Base-by-base conservation (phyloP, 2,797 vertebrate genomes). In the Netta rufina region DNA sequence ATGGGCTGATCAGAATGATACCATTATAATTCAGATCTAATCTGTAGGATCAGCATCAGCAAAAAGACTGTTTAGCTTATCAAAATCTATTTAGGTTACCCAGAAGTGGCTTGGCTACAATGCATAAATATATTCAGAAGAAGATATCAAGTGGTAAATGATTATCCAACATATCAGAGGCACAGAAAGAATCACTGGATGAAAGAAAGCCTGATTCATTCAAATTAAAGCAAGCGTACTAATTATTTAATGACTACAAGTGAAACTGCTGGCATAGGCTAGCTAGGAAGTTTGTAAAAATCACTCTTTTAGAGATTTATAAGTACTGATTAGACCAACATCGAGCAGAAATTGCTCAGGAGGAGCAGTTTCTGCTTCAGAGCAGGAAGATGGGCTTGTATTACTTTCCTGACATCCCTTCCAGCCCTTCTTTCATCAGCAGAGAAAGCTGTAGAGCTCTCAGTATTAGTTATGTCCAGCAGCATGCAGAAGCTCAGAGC, bases 41-140 rank as follows among this genome's bases (percentile, higher is more conserved):
- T 93, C 92, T 92, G 61, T 47, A 73, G 5, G 9, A 76, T 87
- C 83, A 82, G 71, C 6, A 0, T 91, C 95, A 96, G 92, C 94
- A 96, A 58, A 90, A 96, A 95, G 67, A 89, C 58, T 92, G 65
- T 89, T 92, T 93, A 92, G 84, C 74, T 90, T 92, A 79, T 39
- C 90, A 84, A 84, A 93, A 93, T 87, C 93, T 77, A 41, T 87
- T 94, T 94, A 96, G 85, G 80, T 72, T 83, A 74, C 80, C 61
- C 94, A 93, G 91, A 80, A 92, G 87, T 90, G 61, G 82, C 77
- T 92, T 47, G 3, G 79, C 9, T 8, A 89, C 69, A 93, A 79
- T 57, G 22, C 64, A 74, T 53, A 89, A 94, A 88, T 87, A 71
- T 33, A 67, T 91, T 84, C 83, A 94, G 71, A 90, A 92, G 80